Conservation (phyloP, 1,140 invertebrate genomes). For the Apis dorsata region DNA sequence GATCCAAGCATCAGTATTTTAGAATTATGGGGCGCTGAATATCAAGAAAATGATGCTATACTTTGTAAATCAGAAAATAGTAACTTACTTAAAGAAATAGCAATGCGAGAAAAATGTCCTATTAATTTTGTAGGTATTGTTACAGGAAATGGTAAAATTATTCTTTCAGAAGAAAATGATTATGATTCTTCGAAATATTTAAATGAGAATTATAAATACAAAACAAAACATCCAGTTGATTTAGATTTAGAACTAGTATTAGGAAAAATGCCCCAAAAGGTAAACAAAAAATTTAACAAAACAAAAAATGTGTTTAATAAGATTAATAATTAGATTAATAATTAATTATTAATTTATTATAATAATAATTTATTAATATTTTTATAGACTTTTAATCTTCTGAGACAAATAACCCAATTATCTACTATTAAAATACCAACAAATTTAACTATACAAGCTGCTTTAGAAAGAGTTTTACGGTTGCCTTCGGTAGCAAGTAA, state of each 20-base stretch:
- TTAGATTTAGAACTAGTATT: slow-evolving; percentile 94
- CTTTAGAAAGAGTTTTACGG: slow-evolving; percentile 90
- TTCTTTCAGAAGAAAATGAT: slow-evolving; percentile 84
- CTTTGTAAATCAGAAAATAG: slow-evolving; percentile 86
- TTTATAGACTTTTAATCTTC: slow-evolving; percentile 81
- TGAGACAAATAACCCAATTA: slow-evolving; percentile 70
- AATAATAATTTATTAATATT: slow-evolving; percentile 10
- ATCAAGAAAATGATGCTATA: slow-evolving; percentile 97
- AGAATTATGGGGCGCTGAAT: slow-evolving; percentile 98
- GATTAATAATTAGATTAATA: too few species aligned
- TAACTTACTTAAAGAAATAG: slow-evolving; percentile 86
- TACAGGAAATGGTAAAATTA: slow-evolving; percentile 91
- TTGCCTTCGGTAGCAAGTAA: slow-evolving; percentile 96
- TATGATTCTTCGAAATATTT: slow-evolving; percentile 73
- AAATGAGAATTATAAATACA: slow-evolving; percentile 55
- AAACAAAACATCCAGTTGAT: slow-evolving; percentile 87
- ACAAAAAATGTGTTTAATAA: neutral
- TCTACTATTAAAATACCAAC: slow-evolving; percentile 81
- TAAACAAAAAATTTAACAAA: slow-evolving; percentile 61
- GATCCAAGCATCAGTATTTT: slow-evolving; percentile 96
- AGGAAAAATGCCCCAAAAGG: slow-evolving; percentile 92
- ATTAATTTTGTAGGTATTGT: slow-evolving; percentile 96
- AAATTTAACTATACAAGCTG: slow-evolving; percentile 82
- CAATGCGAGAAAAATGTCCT: slow-evolving; percentile 93
- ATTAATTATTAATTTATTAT: neutral